Evolutionary conservation across 2,888 invertebrate genomes (phyloP), one percentile per base, ranked within the genome.

Genomic region (Synanthedon formicaeformis): DNA sequence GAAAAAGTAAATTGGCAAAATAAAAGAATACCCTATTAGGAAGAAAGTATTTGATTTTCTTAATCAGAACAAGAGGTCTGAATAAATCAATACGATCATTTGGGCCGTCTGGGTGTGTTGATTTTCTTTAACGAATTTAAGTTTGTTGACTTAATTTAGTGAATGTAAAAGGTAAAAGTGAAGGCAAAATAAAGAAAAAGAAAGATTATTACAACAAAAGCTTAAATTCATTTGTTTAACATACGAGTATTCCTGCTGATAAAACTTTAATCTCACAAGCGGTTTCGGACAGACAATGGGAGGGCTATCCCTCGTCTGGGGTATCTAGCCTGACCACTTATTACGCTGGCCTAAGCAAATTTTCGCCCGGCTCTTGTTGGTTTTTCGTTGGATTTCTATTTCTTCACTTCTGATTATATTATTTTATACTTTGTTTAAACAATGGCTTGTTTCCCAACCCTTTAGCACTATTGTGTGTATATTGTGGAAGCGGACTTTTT

Each of bases 271-370:
- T 69, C 66, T 65, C 61, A 63, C 62, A 50, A 56, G 58, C 63
- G 58, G 60, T 58, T 60, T 34, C 34, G 34, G 58, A 64, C 71
- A 81, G 84, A 85, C 84, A 84, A 82, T 79, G 67, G 64, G 54
- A 59, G 64, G 66, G 60, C 58, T 57, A 59, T 58, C 66, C 67
- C 71, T 67, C 69, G 69, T 61, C 76, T 71, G 69, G 69, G 65
- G 67, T 75, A 76, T 81, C 81, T 78, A 74, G 71, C 71, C 61
- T 65, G 69, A 66, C 73, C 82, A 81, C 84, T 85, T 81, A 80
- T 84, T 82, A 78, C 85, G 81, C 85, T 80, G 80, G 80, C 88
- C 88, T 88, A 88, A 88, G 88, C 88, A 88, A 88, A 88, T 87
- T 85, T 83, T 73, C 78, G 68, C 69, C 75, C 73, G 75, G 65